phyloP scores from a whole-genome alignment of 2,113 vertebrate genomes.

The Hippolais icterina region DNA sequence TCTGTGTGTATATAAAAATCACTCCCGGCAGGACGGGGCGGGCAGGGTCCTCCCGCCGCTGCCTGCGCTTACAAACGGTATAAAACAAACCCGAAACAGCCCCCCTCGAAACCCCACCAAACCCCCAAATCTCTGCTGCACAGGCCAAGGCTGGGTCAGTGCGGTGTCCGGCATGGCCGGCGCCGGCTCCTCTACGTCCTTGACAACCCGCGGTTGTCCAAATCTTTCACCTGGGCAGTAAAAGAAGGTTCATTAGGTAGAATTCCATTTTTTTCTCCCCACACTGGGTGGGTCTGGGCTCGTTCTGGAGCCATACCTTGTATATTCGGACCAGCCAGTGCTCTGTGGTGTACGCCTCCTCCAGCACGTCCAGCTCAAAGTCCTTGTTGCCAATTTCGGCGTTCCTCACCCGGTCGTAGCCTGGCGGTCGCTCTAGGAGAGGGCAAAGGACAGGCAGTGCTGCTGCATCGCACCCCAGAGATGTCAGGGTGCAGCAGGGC shows the following conservation, averaged over 20 bases:
- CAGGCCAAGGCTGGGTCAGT: slow-evolving; percentile 82
- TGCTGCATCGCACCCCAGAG: accelerated
- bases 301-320: slow-evolving; percentile 76
- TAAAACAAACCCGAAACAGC: slow-evolving; percentile 69
- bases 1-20: slow-evolving; percentile 77
- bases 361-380: slow-evolving; percentile 96
- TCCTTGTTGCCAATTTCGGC: slow-evolving; percentile 99
- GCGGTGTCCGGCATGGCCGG: slow-evolving; percentile 48
- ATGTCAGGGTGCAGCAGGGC: accelerated
- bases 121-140: slow-evolving; percentile 43
- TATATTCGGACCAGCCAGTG: slow-evolving; percentile 99
- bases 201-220: slow-evolving; percentile 95
- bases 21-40: neutral
- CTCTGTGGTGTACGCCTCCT: slow-evolving; percentile 98
- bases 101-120: neutral
- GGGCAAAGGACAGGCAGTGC: neutral
- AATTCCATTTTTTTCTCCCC: accelerated
- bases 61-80: slow-evolving; percentile 77
- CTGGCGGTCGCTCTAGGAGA: slow-evolving; percentile 90
- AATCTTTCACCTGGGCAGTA: slow-evolving; percentile 88
- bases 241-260: neutral
- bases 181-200: slow-evolving; percentile 82
- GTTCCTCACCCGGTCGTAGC: slow-evolving; percentile 95
- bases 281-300: accelerated
- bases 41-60: neutral